Evolutionary conservation across 2,888 invertebrate genomes (phyloP), one percentile per base, ranked within the genome.

Genomic region (Hemicrepidius hirtus): DNA sequence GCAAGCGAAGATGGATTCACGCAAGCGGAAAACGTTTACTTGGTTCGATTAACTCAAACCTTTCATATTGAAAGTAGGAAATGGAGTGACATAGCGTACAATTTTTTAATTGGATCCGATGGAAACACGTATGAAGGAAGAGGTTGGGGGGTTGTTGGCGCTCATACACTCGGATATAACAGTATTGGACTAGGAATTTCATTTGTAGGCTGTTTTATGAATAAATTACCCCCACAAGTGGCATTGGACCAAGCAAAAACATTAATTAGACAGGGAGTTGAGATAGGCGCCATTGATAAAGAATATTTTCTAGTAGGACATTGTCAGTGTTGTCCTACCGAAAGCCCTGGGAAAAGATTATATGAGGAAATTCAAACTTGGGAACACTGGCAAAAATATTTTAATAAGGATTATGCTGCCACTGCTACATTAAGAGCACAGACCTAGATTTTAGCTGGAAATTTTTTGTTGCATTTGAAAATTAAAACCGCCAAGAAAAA

Each of bases 51-150:
- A 49, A 87, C 88, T 69, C 89, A 89, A 83, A 87, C 85, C 37
- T 89, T 87, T 75, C 89, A 89, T 76, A 87, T 89, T 13, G 88
- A 89, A 76, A 86, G 88, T 59, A 82, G 85, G n/a, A 86, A 86
- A 71, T 89, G 88, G 88, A 85, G 85, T 75, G 89, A 89, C 73
- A 89, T 89, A 21, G 53, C 53, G 1, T 53, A 89, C 75, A 91
- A 89, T 77, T 91, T 90, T 75, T 75, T 91, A 10, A 84, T 91
- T 63, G 90, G 90, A 32, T 87, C 88, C 12, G 90, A 90, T 81
- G 90, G 90, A 20, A 88, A 87, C 49, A 83, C 88, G 0, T 91
- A 90, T 76, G 88, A 90, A 82, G 91, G 90, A 5, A 83, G 88
- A 65, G 90, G 90, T 0, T 91, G 90, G 90, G 85, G 85, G 1